Base-by-base conservation (phyloP, 2,797 vertebrate genomes). In the Acanthornis magna region DNA sequence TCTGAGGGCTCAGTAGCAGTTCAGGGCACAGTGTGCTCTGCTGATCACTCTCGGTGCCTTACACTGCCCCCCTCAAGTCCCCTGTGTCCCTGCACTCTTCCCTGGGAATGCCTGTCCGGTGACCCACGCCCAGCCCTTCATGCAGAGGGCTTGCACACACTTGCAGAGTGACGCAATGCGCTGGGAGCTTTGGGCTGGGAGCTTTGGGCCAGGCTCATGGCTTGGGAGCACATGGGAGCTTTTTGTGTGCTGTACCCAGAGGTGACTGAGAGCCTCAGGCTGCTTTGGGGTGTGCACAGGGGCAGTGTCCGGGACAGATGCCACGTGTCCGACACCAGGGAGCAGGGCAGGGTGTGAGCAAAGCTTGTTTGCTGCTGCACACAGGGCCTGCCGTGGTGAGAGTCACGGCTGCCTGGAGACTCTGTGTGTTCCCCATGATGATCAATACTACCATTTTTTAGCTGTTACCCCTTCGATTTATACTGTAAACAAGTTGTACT, bases 261-360 rank as follows among this genome's bases (percentile, higher is more conserved):
- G 85, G n/a, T 77, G 79, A 90, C 57, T 67, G 55, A 57, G 45
- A 89, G 57, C 57, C 51, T 48, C 3, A 0, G 19, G 34, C 22
- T 29, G 58, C 9, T 38, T 73, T 51, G 75, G 60, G 42, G 20
- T 36, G 62, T 30, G 55, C 13, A 0, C 3, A 2, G 34, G 40
- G 16, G 11, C 0, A 0, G 54, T 27, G 68, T 55, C 57, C 0
- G 0, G 72, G 60, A 25, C 15, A 23, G 21, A 25, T 26, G 22
- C 8, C 42, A 3, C 1, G 0, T 53, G 62, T 57, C n/a, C 15
- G 16, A 47, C 73, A 8, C 12, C 34, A 8, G 30, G 0, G n/a
- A 86, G 73, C 0, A 0, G 74, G 67, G 30, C 87, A 42, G 62
- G 87, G 7, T 76, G 74, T 29, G 71, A 76, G 66, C 11, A 16